Evolutionary conservation across 2,113 vertebrate genomes (phyloP).

Genomic region (Oostethus manadensis): DNA sequence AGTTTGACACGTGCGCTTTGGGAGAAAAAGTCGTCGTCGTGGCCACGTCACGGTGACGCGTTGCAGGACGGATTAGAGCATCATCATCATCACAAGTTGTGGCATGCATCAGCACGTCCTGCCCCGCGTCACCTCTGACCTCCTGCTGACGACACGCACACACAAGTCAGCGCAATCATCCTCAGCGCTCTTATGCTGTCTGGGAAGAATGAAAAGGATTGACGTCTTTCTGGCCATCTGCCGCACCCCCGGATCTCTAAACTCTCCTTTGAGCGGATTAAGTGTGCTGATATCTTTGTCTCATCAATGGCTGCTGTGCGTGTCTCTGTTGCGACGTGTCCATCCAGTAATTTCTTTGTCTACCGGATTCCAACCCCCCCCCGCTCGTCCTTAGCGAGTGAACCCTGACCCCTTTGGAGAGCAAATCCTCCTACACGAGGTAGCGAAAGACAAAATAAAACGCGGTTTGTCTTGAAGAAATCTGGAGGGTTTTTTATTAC

Average conservation of each 20-base stretch:
- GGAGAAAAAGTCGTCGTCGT: too few relatives aligned
- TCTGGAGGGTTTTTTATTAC: slow-evolving; percentile 61
- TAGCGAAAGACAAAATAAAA: slow-evolving; percentile 23
- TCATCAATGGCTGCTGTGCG: slow-evolving; percentile 41
- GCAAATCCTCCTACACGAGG: slow-evolving; percentile 43
- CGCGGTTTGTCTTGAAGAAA: slow-evolving; percentile 54
- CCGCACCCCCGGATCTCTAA: slow-evolving; percentile 37
- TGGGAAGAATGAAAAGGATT: slow-evolving; percentile 66
- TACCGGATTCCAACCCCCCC: slow-evolving; percentile 21
- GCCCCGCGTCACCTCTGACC: background rate
- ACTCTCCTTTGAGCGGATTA: slow-evolving; percentile 72
- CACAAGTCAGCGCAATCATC: slow-evolving; percentile 55
- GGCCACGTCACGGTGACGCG: slow-evolving; percentile 15
- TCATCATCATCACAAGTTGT: background rate
- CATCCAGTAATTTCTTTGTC: slow-evolving; percentile 43
- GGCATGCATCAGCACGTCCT: background rate
- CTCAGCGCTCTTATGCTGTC: slow-evolving; percentile 56
- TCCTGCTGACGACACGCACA: slow-evolving; percentile 35
- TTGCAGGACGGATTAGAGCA: slow-evolving; percentile 33
- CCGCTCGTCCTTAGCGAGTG: slow-evolving; percentile 38
- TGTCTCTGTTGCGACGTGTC: slow-evolving; percentile 33
- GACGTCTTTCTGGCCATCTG: slow-evolving; percentile 75
- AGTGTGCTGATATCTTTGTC: slow-evolving; percentile 50
- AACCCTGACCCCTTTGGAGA: slow-evolving; percentile 21
- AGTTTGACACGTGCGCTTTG: too few relatives aligned